A percentile compares a stretch with the other conserved stretches of the same genome.
phyloP scores from a whole-genome alignment of 2,113 vertebrate species.

The Platanista minor region DNA sequence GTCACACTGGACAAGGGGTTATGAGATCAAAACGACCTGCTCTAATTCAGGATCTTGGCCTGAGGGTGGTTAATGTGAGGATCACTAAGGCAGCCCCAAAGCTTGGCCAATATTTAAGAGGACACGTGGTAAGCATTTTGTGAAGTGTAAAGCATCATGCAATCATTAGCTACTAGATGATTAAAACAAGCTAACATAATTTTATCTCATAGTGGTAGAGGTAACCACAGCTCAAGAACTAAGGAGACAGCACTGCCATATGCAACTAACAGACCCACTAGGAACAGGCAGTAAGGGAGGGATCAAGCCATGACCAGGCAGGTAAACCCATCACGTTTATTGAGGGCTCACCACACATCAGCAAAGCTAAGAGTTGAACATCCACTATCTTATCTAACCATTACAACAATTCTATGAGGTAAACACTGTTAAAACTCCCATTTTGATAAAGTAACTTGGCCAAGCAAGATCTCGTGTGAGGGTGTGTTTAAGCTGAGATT shows the following conservation, averaged over 20 bases:
- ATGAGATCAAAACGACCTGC: background rate
- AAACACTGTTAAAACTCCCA: background rate
- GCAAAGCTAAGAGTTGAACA: background rate
- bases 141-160: background rate
- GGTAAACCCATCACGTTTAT: background rate
- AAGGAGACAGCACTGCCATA: background rate
- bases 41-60: background rate
- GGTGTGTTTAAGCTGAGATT: background rate
- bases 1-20: background rate
- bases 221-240: background rate
- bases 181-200: background rate
- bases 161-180: background rate
- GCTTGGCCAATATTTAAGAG: background rate
- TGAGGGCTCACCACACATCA: background rate
- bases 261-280: background rate
- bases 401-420: background rate
- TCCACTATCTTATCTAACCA: background rate
- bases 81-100: background rate
- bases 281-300: background rate
- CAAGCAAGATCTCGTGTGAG: background rate
- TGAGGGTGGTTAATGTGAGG: background rate
- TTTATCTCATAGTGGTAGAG: background rate
- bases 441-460: background rate
- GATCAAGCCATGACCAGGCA: background rate
- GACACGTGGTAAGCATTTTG: background rate